Base-by-base conservation (phyloP, 2,797 vertebrate species). In the Podarcis siculus region DNA sequence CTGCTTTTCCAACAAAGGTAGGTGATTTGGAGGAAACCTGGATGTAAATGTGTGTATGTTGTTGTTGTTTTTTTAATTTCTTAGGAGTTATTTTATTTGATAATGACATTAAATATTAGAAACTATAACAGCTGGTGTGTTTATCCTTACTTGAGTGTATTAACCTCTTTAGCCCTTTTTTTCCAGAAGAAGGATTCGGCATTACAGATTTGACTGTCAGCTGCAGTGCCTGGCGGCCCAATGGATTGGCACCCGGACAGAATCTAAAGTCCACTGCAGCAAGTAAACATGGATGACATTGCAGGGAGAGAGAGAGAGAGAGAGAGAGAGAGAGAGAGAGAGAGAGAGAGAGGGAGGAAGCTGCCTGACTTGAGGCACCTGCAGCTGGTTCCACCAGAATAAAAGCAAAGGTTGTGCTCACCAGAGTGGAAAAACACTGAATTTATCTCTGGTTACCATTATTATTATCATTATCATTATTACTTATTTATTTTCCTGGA, bases 61-160 rank as follows among this genome's bases (percentile, higher is more conserved):
- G 42, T 42, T 42, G 42, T 42, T 86, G 32, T n/a, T 4, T 93
- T 55, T 90, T 93, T 92, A 91, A 92, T 95, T 96, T 95, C 96
- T 97, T 95, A 89, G 72, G 94, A 96, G 95, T 94, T 96, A 95
- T 97, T 96, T 97, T 94, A 96, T 97, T 96, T 96, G 96, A 95
- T 97, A 97, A 97, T 96, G 97, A 97, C 97, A 98, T 98, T 98
- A 98, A 98, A 98, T 97, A 97, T 98, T 97, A 98, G 98, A 98
- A 98, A 98, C 97, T 95, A 97, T 97, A 98, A 98, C 98, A 98
- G 98, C 98, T 98, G 98, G 98, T 97, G 95, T 98, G 97, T 97
- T 97, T 98, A 98, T 98, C 97, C 97, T 97, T 98, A 98, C 98
- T 98, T 97, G 97, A 97, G 98, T 98, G 98, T 98, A 98, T 98